A percentile compares a stretch with the other conserved stretches of the same genome.
Evolutionary conservation across 2,888 invertebrate genomes (phyloP).

Genomic region (Calephelis perditalis): DNA sequence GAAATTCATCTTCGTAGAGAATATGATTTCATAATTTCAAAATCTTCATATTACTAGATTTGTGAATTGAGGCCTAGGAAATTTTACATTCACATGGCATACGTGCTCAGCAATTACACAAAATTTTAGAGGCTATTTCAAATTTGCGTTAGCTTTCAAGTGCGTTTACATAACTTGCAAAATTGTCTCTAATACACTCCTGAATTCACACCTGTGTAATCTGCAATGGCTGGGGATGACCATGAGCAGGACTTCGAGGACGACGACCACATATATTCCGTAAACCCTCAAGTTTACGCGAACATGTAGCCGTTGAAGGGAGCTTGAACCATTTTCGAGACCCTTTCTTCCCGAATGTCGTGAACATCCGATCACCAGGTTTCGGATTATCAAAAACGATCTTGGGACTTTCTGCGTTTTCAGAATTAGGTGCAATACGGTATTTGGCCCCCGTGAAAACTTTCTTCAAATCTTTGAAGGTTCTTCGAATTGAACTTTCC

Average conservation of each 20-base stretch:
- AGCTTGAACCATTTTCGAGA: constrained; percentile 50
- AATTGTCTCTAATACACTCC: constrained; percentile 19
- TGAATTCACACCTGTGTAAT: constrained; percentile 70
- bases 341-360: constrained; percentile 61
- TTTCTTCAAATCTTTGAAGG: constrained; percentile 56
- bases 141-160: background rate
- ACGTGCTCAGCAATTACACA: too few species aligned
- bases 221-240: constrained; percentile 55
- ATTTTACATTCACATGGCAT: too few species aligned
- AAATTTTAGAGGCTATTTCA: too few species aligned
- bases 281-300: constrained; percentile 43
- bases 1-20: background rate
- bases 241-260: constrained; percentile 37
- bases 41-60: too few species aligned
- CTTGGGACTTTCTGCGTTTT: constrained; percentile 61
- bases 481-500: constrained; percentile 49
- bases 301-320: constrained; percentile 50
- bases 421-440: constrained; percentile 55
- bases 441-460: constrained; percentile 59
- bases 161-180: background rate
- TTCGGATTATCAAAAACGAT: constrained; percentile 64
- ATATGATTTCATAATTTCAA: background rate
- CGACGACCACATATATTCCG: constrained; percentile 44
- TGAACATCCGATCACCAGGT: constrained; percentile 65
- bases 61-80: too few species aligned